A percentile compares a stretch with the other conserved stretches of the same genome.
phyloP scores from a whole-genome alignment of 2,113 vertebrate species.

The Argyrosomus japonicus region DNA sequence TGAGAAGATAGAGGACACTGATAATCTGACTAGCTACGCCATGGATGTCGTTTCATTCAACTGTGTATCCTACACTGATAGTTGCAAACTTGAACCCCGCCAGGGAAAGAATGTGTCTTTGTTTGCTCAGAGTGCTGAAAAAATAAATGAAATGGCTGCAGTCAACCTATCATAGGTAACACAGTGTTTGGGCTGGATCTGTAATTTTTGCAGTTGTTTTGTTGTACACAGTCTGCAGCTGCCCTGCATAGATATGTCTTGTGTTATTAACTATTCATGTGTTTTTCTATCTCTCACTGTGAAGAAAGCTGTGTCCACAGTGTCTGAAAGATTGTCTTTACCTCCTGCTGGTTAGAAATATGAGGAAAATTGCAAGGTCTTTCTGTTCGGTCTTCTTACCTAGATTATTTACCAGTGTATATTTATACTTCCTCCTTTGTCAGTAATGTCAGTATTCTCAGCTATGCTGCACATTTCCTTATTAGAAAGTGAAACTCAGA shows the following conservation, averaged over 20 bases:
- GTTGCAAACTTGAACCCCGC: slow-evolving; percentile 13
- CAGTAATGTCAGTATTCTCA: neutral
- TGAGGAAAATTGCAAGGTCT: slow-evolving; percentile 29
- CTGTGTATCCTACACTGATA: slow-evolving; percentile 34
- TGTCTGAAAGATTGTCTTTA: slow-evolving; percentile 54
- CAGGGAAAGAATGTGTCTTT: neutral
- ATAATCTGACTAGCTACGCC: slow-evolving; percentile 53
- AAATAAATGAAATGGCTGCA: slow-evolving; percentile 25
- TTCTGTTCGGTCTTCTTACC: slow-evolving; percentile 17
- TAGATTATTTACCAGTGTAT: slow-evolving; percentile 8
- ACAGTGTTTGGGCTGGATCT: slow-evolving; percentile 10
- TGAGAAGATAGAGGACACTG: slow-evolving; percentile 70
- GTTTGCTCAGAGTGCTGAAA: slow-evolving; percentile 23
- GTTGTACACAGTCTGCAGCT: slow-evolving; percentile 28
- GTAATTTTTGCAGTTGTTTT: slow-evolving; percentile 43
- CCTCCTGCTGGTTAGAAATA: slow-evolving; percentile 50
- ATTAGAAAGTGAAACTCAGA: slow-evolving; percentile 13
- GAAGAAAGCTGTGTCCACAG: slow-evolving; percentile 59
- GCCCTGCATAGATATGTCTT: slow-evolving; percentile 43
- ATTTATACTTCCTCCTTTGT: neutral
- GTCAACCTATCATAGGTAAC: slow-evolving; percentile 14
- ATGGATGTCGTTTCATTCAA: slow-evolving; percentile 44
- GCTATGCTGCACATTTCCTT: neutral
- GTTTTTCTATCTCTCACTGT: slow-evolving; percentile 60
- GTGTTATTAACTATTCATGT: slow-evolving; percentile 63